A percentile compares a stretch with the other conserved stretches of the same genome.
Conservation (phyloP, 2,113 vertebrate species). For the Glaucidium brasilianum region DNA sequence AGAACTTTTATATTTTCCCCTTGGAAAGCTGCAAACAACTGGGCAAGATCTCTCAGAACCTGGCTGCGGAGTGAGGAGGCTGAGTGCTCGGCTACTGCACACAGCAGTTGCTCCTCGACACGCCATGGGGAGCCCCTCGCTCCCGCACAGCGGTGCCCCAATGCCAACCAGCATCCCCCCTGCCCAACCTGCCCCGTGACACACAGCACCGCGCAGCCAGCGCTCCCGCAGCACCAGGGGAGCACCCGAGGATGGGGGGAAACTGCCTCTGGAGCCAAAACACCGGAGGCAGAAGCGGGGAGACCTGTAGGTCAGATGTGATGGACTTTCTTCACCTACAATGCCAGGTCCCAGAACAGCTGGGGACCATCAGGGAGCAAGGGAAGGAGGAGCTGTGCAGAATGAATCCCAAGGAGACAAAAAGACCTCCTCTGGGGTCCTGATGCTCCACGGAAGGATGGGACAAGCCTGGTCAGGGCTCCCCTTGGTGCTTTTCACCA, state of each 20-base stretch:
- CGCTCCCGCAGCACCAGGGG: neutral
- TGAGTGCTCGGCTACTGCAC: neutral
- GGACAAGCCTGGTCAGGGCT: neutral
- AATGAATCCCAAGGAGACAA: neutral
- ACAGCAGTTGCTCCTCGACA: neutral
- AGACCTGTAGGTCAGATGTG: neutral
- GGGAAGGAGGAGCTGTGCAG: neutral
- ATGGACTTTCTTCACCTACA: neutral
- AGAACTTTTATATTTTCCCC: neutral
- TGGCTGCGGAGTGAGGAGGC: neutral
- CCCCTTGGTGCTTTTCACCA: neutral
- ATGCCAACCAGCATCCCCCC: neutral
- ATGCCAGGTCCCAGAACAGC: neutral
- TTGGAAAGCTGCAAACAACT: neutral
- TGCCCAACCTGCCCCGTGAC: fast-evolving
- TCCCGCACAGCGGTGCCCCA: neutral
- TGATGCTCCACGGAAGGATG: neutral
- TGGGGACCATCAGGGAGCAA: neutral
- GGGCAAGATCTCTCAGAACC: neutral
- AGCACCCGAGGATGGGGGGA: neutral
- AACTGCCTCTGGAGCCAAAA: neutral
- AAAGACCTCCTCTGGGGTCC: neutral
- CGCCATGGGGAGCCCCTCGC: neutral
- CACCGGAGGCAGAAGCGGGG: neutral
- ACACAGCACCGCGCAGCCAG: neutral